Evolutionary conservation across 2,797 vertebrate species (phyloP), one percentile per base, ranked within the genome.

Genomic region (Acrocephalus scirpaceus): DNA sequence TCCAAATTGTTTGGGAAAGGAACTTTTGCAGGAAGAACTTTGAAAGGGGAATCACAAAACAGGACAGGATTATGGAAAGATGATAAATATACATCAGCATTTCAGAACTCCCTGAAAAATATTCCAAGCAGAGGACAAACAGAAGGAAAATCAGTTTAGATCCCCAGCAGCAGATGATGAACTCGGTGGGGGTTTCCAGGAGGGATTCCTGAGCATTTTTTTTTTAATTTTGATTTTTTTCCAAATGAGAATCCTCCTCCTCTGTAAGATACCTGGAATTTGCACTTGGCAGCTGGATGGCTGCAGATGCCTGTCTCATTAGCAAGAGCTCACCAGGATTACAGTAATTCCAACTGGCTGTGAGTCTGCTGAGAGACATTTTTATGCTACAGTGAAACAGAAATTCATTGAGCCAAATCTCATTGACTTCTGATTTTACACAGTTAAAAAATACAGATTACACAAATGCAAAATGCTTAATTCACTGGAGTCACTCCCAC

Each of bases 251-350:
- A 72, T n/a, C 71, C 53, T 5, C 81, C 78, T 67, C 83, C 71
- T 58, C 74, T 42, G 27, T 57, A 47, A 65, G 45, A 51, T 30
- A 86, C 69, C 62, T 91, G 66, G 45, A 66, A 80, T 87, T 73
- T 73, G 60, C 53, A 36, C 10, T 53, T 91, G 91, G 89, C 94
- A 95, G 92, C 94, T 95, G 96, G 58, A 66, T 70, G 69, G 81
- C 36, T 95, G 71, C 90, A 64, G 60, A 42, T 84, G 83, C 44
- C 73, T 77, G 57, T 53, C 92, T 88, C 82, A 75, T 96, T 92
- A 96, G 83, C 74, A 79, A 47, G 67, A 86, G 80, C 71, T 90
- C 94, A 92, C 86, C 2, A 90, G 86, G 86, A 95, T 90, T 78
- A 92, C 79, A 86, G 12, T 62, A 58, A 94, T 84, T 94, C 82